phyloP scores from a whole-genome alignment of 1,140 invertebrate genomes.

The Drosophila pseudoananassae region DNA sequence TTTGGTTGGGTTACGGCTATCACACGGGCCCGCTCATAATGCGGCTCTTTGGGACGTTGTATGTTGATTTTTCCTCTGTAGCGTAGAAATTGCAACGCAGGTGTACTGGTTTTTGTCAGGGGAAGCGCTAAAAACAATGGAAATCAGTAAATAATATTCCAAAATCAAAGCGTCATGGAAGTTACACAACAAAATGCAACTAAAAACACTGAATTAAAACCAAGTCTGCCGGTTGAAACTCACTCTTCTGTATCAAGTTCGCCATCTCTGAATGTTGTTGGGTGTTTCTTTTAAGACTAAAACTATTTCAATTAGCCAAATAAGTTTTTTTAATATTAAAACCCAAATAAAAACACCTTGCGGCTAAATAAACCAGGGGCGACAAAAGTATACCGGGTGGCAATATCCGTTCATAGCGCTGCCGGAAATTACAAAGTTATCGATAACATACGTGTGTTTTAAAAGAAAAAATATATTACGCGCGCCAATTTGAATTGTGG shows the following conservation, averaged over 20 bases:
- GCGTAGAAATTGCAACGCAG: conserved; percentile 86
- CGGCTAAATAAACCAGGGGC: neutral
- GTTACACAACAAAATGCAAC: conserved; percentile 16
- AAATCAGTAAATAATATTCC: neutral
- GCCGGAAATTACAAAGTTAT: neutral
- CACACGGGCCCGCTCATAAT: conserved; percentile 87
- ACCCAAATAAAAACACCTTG: conserved; percentile 1
- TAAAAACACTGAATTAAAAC: neutral
- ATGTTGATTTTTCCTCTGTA: conserved; percentile 90
- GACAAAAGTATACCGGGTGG: no score
- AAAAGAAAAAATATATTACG: no score
- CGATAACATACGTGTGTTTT: neutral
- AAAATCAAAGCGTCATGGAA: neutral
- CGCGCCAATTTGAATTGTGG: no score
- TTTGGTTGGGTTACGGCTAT: conserved; percentile 87
- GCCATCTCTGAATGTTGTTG: neutral
- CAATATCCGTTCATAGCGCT: no score
- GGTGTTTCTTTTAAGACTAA: neutral
- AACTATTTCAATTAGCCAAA: neutral
- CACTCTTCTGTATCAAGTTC: conserved; percentile 7
- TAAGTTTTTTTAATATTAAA: neutral
- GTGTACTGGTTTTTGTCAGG: conserved; percentile 80
- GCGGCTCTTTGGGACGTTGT: conserved; percentile 88
- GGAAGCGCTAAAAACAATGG: conserved; percentile 25
- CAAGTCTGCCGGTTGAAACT: neutral